A percentile compares a stretch with the other conserved stretches of the same genome.
phyloP scores from a whole-genome alignment of 1,140 invertebrate species.

The Berghia stephanieae region DNA sequence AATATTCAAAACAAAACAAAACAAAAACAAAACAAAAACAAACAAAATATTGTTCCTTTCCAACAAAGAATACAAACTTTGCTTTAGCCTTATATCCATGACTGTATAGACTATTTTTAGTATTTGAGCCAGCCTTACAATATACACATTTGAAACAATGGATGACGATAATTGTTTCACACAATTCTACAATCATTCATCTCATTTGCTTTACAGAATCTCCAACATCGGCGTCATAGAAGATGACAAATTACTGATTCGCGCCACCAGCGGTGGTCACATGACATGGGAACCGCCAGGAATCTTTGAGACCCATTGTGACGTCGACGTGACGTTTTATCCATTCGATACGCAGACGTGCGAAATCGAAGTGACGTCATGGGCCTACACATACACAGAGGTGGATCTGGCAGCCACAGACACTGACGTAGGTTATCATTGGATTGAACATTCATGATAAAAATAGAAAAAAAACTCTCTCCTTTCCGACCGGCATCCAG shows the following conservation, averaged over 20 bases:
- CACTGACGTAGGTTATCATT: neutral
- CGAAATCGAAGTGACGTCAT: slow-evolving; percentile 17
- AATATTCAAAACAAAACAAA: too few species aligned
- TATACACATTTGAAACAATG: too few species aligned
- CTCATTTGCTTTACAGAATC: too few species aligned
- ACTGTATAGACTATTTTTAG: too few species aligned
- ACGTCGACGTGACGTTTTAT: slow-evolving; percentile 38
- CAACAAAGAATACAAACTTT: too few species aligned
- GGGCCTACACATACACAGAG: slow-evolving; percentile 34
- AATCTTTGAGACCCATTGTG: slow-evolving; percentile 48
- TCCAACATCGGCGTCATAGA: slow-evolving; percentile 15
- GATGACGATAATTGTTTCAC: too few species aligned
- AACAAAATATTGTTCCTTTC: too few species aligned
- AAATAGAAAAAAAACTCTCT: neutral
- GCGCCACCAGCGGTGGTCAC: slow-evolving; percentile 34
- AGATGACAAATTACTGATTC: slow-evolving; percentile 12
- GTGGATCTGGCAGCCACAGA: slow-evolving; percentile 33
- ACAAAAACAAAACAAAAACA: too few species aligned
- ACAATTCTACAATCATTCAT: too few species aligned
- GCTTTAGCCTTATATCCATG: too few species aligned
- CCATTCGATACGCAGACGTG: slow-evolving; percentile 41
- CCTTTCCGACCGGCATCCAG: neutral
- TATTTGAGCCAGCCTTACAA: too few species aligned
- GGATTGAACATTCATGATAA: neutral
- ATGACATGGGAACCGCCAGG: slow-evolving; percentile 71